phyloP scores from a whole-genome alignment of 1,140 invertebrate species.

The Cotesia vestalis region DNA sequence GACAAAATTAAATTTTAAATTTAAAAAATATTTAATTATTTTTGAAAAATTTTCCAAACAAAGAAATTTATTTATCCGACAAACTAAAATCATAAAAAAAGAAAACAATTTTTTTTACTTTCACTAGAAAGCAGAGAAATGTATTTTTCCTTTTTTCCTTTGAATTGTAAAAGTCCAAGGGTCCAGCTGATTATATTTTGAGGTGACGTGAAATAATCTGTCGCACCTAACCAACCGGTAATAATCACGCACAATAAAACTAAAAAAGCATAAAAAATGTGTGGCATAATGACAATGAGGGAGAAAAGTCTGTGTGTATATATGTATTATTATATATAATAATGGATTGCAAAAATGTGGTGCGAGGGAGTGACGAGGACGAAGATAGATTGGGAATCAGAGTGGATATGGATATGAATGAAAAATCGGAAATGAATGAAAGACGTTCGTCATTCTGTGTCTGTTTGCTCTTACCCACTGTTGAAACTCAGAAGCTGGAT shows the following conservation, averaged over 20 bases:
- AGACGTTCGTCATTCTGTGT: slow-evolving; percentile 59
- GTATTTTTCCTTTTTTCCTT: slow-evolving; percentile 18
- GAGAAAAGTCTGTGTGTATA: no score
- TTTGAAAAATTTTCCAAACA: no score
- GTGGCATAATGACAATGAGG: neutral
- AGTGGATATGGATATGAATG: slow-evolving; percentile 23
- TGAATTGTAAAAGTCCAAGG: slow-evolving; percentile 19
- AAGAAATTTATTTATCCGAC: no score
- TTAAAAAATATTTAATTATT: no score
- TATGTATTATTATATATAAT: slow-evolving; percentile 26
- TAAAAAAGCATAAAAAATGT: neutral
- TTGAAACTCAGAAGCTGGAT: slow-evolving; percentile 14
- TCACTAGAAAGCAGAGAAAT: neutral
- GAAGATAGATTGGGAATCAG: neutral
- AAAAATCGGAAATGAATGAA: slow-evolving; percentile 51
- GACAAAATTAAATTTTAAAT: no score
- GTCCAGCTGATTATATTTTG: neutral
- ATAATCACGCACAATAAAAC: slow-evolving; percentile 53
- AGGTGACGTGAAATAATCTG: slow-evolving; percentile 40
- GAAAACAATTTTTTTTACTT: neutral
- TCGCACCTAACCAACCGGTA: slow-evolving; percentile 49
- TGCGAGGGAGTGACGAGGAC: slow-evolving; percentile 30
- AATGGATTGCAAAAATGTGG: slow-evolving; percentile 56
- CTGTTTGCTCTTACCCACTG: slow-evolving; percentile 49
- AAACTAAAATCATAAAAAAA: no score